Evolutionary conservation across 2,113 vertebrate species (phyloP), one percentile per base, ranked within the genome.

Genomic region (Romanogobio albipinnatus): DNA sequence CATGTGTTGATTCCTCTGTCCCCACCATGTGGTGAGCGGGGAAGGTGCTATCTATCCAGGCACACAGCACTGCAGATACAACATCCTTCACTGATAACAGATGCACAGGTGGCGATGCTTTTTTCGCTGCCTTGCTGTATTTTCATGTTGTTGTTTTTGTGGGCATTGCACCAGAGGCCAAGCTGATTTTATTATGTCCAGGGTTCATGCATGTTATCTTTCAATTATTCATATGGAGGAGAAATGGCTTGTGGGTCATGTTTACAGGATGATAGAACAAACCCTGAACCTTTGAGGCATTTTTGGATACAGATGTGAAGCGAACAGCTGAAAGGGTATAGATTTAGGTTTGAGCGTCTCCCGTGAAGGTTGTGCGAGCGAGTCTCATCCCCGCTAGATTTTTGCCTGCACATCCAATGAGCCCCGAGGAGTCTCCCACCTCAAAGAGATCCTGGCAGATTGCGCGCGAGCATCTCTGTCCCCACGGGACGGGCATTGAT

Each of bases 401-500:
- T 19, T 80, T 24, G 17, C 53, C 76, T 56, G 75, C 45, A 61
- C 78, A 62, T 58, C 82, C 73, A 85, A 76, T 83, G 86, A 66
- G 85, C 62, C 83, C 79, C 71, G 77, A 66, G 81, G 73, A 79
- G 29, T 53, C 81, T 84, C 17, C 26, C 80, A 51, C 76, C 51
- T 70, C 71, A 75, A 33, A 80, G 68, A 84, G 59, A 81, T 78
- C 56, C 11, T 45, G 19, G 36, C 76, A 78, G 76, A 78, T 78
- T 78, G 45, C 22, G 59, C 19, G 19, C 47, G 70, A 68, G 45
- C 56, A 75, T 75, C 17, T 64, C 45, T 76, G 66, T 58, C 56
- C 77, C 84, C 58, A 53, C 5, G 86, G 70, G 75, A 56, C 77
- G 17, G 59, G 33, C 84, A 68, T 81, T 74, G 68, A 84, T 80